Evolutionary conservation across 2,113 vertebrate genomes (phyloP).

Genomic region (Dicrurus megarhynchus): DNA sequence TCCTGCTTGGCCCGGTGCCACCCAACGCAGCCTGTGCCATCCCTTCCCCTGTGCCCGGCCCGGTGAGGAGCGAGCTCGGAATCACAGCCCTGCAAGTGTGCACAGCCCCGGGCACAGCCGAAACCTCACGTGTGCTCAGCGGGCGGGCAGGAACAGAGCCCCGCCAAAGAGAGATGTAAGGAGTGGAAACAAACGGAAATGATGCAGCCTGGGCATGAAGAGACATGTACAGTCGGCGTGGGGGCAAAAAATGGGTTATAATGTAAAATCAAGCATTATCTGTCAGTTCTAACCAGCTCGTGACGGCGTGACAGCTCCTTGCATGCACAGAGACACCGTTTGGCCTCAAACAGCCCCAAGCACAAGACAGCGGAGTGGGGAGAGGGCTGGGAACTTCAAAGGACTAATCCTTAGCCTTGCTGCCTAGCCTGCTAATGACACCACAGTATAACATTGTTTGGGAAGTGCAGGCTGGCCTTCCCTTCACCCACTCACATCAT

Average conservation of each 20-base stretch:
- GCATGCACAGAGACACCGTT: neutral
- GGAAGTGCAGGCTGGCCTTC: neutral
- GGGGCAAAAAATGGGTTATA: neutral
- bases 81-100: neutral
- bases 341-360: neutral
- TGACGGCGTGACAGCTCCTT: neutral
- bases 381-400: neutral
- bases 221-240: neutral
- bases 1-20: neutral
- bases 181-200: slow-evolving; percentile 15
- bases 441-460: neutral
- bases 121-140: neutral
- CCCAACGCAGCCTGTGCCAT: neutral
- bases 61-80: rapidly evolving
- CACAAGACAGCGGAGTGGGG: rapidly evolving
- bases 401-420: neutral
- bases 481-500: neutral
- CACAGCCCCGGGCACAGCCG: neutral
- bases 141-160: neutral
- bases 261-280: neutral
- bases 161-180: neutral
- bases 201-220: slow-evolving; percentile 30
- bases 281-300: neutral
- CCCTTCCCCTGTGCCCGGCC: neutral
- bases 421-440: neutral